Base-by-base conservation (phyloP, 2,888 invertebrate species). In the Eilema caniola region DNA sequence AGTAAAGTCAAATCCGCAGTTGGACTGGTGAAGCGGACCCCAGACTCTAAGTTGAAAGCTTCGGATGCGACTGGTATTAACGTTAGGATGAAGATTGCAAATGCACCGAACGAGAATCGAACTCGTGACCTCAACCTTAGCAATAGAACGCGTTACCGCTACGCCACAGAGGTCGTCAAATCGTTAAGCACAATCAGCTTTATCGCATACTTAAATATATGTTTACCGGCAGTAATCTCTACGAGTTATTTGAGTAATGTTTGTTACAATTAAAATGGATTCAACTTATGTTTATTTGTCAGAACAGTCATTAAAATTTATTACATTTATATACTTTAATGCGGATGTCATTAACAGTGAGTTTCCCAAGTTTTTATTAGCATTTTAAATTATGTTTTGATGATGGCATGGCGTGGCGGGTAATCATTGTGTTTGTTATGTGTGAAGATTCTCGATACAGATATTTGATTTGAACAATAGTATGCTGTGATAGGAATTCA, bases 331-430 rank as follows among this genome's bases (percentile, higher is more conserved):
- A 66, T 53, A 20, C 63, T 31, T 67, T 28, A 53, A 70, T 53
- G 60, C 77, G 77, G 74, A 81, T 62, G 66, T 73, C 10, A 28
- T 70, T 60, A 66, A 37, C 53, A 16, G 56, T 25, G 66, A 59
- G 53, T 70, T 73, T 59, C 23, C 61, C 53, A 31, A 61, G 31
- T 62, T 66, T 62, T 60, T 60, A 71, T 71, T 73, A 64, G 53
- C 47, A 72, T 80, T 71, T 67, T 71, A 72, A 71, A 71, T 81
- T 60, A 59, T 67, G 61, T 75, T 77, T 25, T 71, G 67, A 73
- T 67, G 63, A 66, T 63, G 60, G 20, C 63, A 59, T 47, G 63
- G 16, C 28, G 62, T 64, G 16, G 56, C 28, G 66, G 62, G 16
- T 56, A 33, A 25, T 59, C 24, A 62, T 1, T 28, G 41, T 33